These are phyloP conservation scores for Mus minutoides DNA, from an alignment of 2,797 vertebrate species.

Conservation along the genomic window DNA sequence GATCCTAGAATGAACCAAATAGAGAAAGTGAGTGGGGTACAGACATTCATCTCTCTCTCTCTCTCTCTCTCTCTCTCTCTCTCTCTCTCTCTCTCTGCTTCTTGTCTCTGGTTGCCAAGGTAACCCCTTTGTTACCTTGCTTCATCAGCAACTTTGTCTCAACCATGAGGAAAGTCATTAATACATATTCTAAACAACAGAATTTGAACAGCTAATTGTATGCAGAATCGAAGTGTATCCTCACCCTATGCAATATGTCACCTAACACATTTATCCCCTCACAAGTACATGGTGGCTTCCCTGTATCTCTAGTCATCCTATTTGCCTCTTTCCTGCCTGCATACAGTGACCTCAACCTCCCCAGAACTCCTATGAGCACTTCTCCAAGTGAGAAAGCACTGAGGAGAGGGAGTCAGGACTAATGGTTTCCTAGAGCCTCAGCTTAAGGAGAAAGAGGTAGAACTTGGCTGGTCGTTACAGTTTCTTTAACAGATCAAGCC, in stretches of 20 bases:
- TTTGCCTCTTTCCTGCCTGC: not conserved
- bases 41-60: not conserved
- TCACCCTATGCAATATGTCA: not conserved
- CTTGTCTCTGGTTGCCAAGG: not conserved
- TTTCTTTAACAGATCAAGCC: not conserved
- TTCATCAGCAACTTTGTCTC: not conserved
- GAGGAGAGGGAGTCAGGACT: not conserved
- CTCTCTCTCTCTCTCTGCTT: not conserved
- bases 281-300: not conserved
- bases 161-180: not conserved
- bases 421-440: conserved; percentile 2
- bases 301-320: not conserved
- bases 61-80: not conserved
- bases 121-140: not conserved
- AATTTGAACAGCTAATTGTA: not conserved
- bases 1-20: not conserved
- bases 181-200: not conserved
- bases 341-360: too few relatives aligned
- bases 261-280: not conserved
- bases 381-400: not conserved
- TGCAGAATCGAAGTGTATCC: not conserved
- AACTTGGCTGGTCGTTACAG: not conserved
- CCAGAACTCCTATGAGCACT: not conserved
- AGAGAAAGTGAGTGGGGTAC: not conserved
- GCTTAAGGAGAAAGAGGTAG: not conserved